A percentile compares a stretch with the other conserved stretches of the same genome.
Conservation (phyloP, 2,113 vertebrate species). For the Cyanoderma ruficeps region DNA sequence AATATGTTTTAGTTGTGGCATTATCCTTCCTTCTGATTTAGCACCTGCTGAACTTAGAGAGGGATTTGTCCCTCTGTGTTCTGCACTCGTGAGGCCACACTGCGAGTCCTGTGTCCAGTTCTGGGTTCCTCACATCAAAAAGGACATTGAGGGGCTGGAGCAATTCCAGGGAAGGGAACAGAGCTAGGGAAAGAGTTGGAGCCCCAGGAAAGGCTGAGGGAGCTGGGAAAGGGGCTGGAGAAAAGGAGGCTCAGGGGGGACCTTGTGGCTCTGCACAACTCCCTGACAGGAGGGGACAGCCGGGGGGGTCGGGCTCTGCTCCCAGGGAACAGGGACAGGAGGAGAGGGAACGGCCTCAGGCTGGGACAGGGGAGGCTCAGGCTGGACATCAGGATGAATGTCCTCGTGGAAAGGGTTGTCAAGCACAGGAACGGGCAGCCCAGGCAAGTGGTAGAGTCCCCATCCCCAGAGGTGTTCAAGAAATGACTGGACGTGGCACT, state of each 20-base stretch:
- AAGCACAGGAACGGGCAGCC: neutral
- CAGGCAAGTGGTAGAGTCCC: too few relatives aligned
- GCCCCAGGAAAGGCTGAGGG: fast-evolving
- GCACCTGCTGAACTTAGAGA: neutral
- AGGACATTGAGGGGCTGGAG: neutral
- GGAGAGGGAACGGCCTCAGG: neutral
- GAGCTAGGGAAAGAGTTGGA: neutral
- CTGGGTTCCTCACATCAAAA: neutral
- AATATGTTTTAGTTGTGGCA: neutral
- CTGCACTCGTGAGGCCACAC: neutral
- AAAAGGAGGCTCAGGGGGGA: neutral
- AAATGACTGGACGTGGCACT: neutral
- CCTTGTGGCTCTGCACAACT: neutral
- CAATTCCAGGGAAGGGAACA: fast-evolving
- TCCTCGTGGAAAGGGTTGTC: neutral
- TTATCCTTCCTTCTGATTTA: neutral
- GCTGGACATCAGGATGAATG: fast-evolving
- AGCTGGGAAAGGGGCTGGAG: neutral
- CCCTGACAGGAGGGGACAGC: neutral
- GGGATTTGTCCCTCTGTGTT: neutral
- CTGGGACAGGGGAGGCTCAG: neutral
- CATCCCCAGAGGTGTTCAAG: neutral
- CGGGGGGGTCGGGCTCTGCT: fast-evolving
- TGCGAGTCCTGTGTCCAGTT: neutral
- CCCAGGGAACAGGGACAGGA: neutral